These are phyloP conservation scores for Amyelois transitella DNA, from an alignment of 1,140 invertebrate species.

Conservation along the genomic window DNA sequence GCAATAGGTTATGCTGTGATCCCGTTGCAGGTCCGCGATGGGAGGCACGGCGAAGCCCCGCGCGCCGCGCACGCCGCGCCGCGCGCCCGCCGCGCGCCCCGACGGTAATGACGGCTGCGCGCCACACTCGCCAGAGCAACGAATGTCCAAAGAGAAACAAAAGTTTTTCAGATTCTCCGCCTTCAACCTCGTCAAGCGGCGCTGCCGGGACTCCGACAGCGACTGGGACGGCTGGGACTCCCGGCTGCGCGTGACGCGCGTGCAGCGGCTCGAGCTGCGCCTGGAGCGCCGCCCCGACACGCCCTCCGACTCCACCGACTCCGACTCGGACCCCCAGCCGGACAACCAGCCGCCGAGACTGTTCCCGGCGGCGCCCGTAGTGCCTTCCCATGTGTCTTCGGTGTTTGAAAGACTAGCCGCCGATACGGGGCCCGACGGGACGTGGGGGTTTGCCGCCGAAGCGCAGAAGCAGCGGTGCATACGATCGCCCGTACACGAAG, in stretches of 20 bases:
- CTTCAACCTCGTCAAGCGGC: conserved; percentile 76
- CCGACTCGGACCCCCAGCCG: conserved; percentile 5
- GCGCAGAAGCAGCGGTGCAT: conserved; percentile 66
- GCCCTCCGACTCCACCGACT: conserved; percentile 11
- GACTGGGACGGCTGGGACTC: conserved; percentile 50
- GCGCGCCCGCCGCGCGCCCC: conserved; percentile 52
- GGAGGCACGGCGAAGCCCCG: conserved; percentile 52
- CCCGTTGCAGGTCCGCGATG: conserved; percentile 41
- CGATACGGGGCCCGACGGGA: conserved; percentile 66
- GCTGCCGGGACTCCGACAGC: conserved; percentile 42
- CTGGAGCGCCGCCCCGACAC: conserved; percentile 23
- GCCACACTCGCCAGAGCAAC: conserved; percentile 78
- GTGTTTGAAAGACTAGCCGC: conserved; percentile 73
- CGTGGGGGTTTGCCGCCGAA: conserved; percentile 87
- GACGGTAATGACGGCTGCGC: conserved; percentile 72
- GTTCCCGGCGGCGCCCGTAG: not conserved
- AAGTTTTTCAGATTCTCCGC: conserved; percentile 88
- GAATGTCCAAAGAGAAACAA: conserved; percentile 89
- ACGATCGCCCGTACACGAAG: conserved; percentile 2
- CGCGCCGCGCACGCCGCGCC: conserved; percentile 43
- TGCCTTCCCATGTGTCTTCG: conserved; percentile 31
- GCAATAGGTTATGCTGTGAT: too few relatives aligned
- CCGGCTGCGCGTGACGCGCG: conserved; percentile 46
- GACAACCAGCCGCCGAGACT: not conserved
- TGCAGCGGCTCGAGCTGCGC: conserved; percentile 42